Evolutionary conservation across 2,113 vertebrate species (phyloP), one percentile per base, ranked within the genome.

Genomic region (Psittacula cyanocephala): DNA sequence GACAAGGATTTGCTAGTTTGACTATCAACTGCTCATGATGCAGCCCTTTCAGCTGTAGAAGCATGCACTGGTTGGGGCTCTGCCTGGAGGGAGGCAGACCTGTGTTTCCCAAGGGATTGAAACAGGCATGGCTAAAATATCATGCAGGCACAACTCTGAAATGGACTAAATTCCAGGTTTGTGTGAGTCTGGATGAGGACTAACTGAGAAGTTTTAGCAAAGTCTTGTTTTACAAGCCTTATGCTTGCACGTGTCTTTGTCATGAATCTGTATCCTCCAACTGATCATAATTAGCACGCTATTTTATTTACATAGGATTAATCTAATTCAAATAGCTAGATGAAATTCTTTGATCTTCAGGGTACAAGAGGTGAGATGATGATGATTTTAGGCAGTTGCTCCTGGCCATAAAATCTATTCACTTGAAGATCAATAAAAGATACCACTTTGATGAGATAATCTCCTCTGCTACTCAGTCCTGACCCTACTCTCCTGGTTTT

Each of bases 401-500:
- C 37, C 93, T 76, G 80, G 88, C 93, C 77, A 93, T 91, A 77
- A 81, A 92, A 79, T 92, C 88, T 91, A 49, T 81, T 88, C 37
- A 72, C 87, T 93, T 93, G 74, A 87, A 90, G 96, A 96, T 95
- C 95, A 93, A 94, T 89, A 82, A 46, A 93, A 91, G 90, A 52
- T 88, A 91, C 39, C 80, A 46, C 67, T 89, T 10, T 65, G 88
- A 79, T 85, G 81, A 95, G 84, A 69, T 88, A 72, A 92, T 68
- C 88, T 86, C 52, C 29, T 92, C 35, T 88, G 77, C 72, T 49
- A 19, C n/a, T 84, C 62, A 88, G 74, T 59, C 86, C 62, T 81
- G 52, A 69, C 49, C 74, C 41, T 27, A 53, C 63, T 68, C 75
- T 84, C 69, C 72, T 69, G n/a, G 44, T 46, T 96, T 79, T 28